These are phyloP conservation scores for Brachypalpus laphriformis DNA, from an alignment of 2,888 invertebrate genomes.

Conservation along the genomic window DNA sequence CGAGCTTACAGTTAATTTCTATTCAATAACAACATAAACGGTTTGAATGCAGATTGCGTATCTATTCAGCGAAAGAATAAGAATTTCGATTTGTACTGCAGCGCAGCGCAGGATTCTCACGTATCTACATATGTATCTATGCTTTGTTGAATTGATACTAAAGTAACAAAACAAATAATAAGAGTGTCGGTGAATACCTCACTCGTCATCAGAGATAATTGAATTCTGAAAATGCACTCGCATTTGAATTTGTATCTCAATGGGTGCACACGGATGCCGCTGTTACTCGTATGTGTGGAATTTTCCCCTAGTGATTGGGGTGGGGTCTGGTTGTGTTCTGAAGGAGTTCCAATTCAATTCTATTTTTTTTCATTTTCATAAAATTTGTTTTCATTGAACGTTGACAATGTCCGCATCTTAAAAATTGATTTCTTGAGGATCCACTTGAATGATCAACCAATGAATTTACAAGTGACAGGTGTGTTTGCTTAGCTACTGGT, in stretches of 20 bases:
- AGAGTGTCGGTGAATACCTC: background rate
- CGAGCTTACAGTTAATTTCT: constrained; percentile 58
- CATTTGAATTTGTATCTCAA: constrained; percentile 53
- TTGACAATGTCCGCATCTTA: constrained; percentile 13
- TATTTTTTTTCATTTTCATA: background rate
- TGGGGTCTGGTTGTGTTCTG: background rate
- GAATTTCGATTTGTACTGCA: background rate
- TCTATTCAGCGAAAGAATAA: constrained; percentile 16
- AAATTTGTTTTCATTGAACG: constrained; percentile 34
- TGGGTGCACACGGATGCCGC: background rate
- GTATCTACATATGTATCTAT: background rate
- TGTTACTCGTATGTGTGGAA: background rate
- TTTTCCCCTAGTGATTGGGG: background rate
- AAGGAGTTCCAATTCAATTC: constrained; percentile 20
- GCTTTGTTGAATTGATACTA: background rate
- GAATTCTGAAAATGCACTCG: constrained; percentile 61
- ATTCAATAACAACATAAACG: constrained; percentile 46
- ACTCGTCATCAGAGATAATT: constrained; percentile 67
- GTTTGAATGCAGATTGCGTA: constrained; percentile 54
- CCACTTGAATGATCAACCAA: constrained; percentile 12
- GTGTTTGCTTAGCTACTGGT: constrained; percentile 28
- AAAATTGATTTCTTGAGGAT: constrained; percentile 24
- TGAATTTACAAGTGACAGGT: constrained; percentile 11
- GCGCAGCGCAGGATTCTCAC: constrained; percentile 18
- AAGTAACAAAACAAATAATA: background rate